phyloP scores from a whole-genome alignment of 2,113 vertebrate species.

The Myrmophylax atrothorax region DNA sequence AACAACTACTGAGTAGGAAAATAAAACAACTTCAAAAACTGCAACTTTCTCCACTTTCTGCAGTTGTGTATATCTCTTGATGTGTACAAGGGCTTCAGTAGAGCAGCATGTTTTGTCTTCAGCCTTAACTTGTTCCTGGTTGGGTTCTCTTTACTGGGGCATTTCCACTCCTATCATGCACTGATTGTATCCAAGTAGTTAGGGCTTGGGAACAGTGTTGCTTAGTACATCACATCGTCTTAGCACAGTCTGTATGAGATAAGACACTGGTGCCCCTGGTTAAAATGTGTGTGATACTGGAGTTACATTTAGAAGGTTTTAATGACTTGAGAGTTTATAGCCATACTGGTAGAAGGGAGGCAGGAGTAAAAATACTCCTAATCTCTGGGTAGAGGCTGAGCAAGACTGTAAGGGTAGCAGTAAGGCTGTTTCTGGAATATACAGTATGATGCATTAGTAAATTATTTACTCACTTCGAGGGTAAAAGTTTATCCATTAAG shows the following conservation, averaged over 20 bases:
- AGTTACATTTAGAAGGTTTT: neutral
- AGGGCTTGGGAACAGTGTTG: neutral
- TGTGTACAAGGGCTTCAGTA: neutral
- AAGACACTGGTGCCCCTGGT: neutral
- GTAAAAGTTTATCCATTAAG: conserved; percentile 18
- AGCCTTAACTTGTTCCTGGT: neutral
- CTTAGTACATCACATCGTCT: neutral
- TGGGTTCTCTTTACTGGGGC: neutral
- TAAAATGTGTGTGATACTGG: neutral
- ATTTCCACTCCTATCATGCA: neutral
- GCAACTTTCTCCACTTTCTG: neutral
- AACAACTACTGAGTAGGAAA: neutral
- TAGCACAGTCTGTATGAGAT: neutral
- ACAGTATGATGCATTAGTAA: conserved; percentile 1
- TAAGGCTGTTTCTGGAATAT: neutral
- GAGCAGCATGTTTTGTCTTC: neutral
- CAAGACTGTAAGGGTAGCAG: neutral
- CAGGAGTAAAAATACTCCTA: neutral
- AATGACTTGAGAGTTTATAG: neutral
- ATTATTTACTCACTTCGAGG: conserved; percentile 31
- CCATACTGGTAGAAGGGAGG: neutral
- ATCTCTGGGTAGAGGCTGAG: neutral
- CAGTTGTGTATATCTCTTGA: neutral
- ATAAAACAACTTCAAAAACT: neutral
- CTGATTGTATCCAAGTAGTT: neutral